Evolutionary conservation across 2,797 vertebrate species (phyloP), one percentile per base, ranked within the genome.

Genomic region (Ptychobarbus kaznakovi): DNA sequence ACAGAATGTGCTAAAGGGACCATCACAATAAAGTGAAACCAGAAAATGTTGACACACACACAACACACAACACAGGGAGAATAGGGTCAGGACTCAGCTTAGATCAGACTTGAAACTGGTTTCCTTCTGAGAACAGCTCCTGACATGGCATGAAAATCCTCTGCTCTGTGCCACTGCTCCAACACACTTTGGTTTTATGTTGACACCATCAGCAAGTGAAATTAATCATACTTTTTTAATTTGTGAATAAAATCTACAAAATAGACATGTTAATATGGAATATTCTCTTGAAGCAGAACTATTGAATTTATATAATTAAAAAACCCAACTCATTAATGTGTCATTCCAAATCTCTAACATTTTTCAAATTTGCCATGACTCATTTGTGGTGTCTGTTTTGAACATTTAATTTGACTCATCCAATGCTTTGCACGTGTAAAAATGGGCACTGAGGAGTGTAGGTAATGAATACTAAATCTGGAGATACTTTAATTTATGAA

Each of bases 381-480:
- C 44, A 88, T 82, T n/a, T 69, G 35, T 84, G 58, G 65, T 82
- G 78, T 85, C 49, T 22, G 74, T 81, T 88, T 72, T 84, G 85
- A 77, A 85, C 77, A 65, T 75, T 81, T 87, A 46, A 81, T 86
- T 69, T 87, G 77, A 42, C 63, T 86, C 72, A 86, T 88, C 77
- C 80, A 66, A 53, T 74, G 42, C 83, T 78, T 83, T 78, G 63
- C 85, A 81, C 80, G 76, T 72, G 80, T 87, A 86, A 84, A 89
- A 88, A 85, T 81, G 49, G 80, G 61, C 85, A 85, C 84, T 49
- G 61, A 81, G 82, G 79, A 40, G 49, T 44, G 13, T 53, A 75
- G 25, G 10, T 32, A 72, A 63, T 65, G 22, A 46, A 65, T 65
- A 38, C 12, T 35, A 1, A 40, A 38, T 46, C 10, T 83, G 10